These are phyloP conservation scores for Sebastes miniatus DNA, from an alignment of 2,797 vertebrate genomes.

Conservation along the genomic window DNA sequence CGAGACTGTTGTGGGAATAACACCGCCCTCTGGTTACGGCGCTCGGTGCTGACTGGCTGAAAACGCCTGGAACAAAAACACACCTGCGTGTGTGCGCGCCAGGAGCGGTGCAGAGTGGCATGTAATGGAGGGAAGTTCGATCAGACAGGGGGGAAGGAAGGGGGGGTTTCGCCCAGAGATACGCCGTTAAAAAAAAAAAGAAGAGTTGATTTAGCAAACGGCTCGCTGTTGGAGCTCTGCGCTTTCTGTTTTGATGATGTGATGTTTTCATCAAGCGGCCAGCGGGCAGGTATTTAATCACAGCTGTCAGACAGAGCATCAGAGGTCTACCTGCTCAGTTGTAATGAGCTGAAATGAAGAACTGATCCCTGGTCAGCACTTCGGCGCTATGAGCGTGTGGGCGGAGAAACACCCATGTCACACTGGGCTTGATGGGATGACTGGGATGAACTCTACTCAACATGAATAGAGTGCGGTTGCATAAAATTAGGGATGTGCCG, in stretches of 20 bases:
- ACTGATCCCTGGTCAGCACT: slow-evolving; percentile 48
- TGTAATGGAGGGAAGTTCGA: slow-evolving; percentile 62
- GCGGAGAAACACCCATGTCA: not conserved
- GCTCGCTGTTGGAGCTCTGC: slow-evolving; percentile 18
- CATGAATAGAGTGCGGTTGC: not conserved
- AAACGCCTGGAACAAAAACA: slow-evolving; percentile 43
- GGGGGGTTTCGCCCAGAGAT: slow-evolving; percentile 34
- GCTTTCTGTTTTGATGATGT: slow-evolving; percentile 58
- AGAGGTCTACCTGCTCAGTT: slow-evolving; percentile 28
- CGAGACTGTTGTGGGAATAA: slow-evolving; percentile 69
- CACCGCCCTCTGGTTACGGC: slow-evolving; percentile 63
- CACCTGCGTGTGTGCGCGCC: slow-evolving; percentile 51
- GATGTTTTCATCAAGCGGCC: slow-evolving; percentile 48
- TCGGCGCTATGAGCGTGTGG: not conserved
- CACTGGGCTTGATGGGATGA: slow-evolving; percentile 19
- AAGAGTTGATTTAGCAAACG: slow-evolving; percentile 51
- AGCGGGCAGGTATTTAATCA: slow-evolving; percentile 62
- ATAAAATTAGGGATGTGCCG: not conserved
- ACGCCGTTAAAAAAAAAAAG: not conserved
- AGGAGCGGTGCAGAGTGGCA: slow-evolving; percentile 58
- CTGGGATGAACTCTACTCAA: not conserved
- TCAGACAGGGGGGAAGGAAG: not conserved
- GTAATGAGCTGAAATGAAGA: slow-evolving; percentile 52
- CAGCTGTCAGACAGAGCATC: slow-evolving; percentile 56
- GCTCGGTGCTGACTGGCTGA: slow-evolving; percentile 67